Conservation (phyloP, 2,888 invertebrate species). For the Patella caerulea region DNA sequence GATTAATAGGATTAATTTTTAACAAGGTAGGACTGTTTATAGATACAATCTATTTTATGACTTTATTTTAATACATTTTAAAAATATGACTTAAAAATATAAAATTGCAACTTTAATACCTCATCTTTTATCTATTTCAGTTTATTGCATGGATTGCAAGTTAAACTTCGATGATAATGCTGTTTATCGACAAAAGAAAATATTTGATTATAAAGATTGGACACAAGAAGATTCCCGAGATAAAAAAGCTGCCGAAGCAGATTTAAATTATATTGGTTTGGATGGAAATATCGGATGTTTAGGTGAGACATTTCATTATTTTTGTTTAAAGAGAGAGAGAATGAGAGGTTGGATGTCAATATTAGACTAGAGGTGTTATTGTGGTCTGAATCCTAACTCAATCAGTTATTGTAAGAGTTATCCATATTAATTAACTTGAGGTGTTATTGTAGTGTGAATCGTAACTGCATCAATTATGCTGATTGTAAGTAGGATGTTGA, state of each 20-base stretch:
- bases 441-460: too few species aligned
- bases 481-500: too few species aligned
- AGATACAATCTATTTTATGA: background rate
- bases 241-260: constrained; percentile 88
- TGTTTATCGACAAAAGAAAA: constrained; percentile 87
- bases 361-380: background rate
- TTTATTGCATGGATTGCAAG: constrained; percentile 94
- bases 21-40: too few species aligned
- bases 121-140: constrained; percentile 72
- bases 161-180: constrained; percentile 96
- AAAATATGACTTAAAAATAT: too few species aligned
- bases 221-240: constrained; percentile 94
- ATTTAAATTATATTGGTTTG: constrained; percentile 94
- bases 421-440: too few species aligned
- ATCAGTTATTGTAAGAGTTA: too few species aligned
- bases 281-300: constrained; percentile 95
- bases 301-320: constrained; percentile 62
- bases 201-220: constrained; percentile 88
- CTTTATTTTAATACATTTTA: too few species aligned
- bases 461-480: too few species aligned
- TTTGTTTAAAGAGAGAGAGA: background rate
- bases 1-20: too few species aligned
- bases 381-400: too few species aligned
- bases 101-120: background rate
- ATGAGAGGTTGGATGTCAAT: background rate